Percentiles rank a stretch among this genome's conserved stretches.
Evolutionary conservation across 1,140 invertebrate species (phyloP).

Genomic region (Ostrea edulis): DNA sequence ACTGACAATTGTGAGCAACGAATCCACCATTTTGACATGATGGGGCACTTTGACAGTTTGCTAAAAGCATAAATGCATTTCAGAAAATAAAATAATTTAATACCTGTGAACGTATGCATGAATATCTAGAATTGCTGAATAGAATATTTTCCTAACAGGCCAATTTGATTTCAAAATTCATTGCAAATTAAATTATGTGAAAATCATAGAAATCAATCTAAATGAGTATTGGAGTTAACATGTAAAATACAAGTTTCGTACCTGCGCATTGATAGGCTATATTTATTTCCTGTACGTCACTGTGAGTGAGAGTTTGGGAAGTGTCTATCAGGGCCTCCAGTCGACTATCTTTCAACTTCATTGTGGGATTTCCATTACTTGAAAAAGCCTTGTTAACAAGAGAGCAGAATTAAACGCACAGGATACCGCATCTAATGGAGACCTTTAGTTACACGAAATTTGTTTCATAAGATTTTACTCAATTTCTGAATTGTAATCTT

Average conservation of each 20-base stretch:
- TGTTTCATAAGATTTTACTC: no score
- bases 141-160: no score
- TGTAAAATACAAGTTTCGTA: not conserved
- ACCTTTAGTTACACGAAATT: no score
- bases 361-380: not conserved
- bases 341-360: not conserved
- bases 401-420: not conserved
- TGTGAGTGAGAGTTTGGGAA: not conserved
- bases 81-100: no score
- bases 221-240: no score
- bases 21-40: slow-evolving; percentile 52
- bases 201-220: no score
- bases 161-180: no score
- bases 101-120: no score
- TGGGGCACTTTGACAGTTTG: not conserved
- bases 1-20: slow-evolving; percentile 45
- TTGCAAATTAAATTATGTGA: no score
- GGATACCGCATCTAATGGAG: no score
- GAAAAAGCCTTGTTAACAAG: not conserved
- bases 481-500: no score
- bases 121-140: no score
- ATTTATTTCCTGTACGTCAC: not conserved
- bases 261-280: not conserved
- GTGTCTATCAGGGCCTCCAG: not conserved
- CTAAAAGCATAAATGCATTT: not conserved